Evolutionary conservation across 2,113 vertebrate species (phyloP).

Genomic region (Crotophaga sulcirostris): DNA sequence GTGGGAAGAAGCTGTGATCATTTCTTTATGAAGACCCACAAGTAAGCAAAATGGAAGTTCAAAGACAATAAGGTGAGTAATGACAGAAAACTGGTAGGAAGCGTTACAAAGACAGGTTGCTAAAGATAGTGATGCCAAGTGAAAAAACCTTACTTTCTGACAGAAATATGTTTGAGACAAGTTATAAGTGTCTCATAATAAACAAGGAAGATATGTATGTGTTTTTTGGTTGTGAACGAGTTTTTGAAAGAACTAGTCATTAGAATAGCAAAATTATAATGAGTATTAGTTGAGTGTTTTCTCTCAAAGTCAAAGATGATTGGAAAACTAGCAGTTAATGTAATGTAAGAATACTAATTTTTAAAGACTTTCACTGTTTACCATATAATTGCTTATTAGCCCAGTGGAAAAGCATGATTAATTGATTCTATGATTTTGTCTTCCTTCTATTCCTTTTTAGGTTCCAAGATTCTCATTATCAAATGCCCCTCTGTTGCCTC

Average conservation of each 20-base stretch:
- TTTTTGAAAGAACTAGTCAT: background rate
- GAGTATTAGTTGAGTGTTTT: background rate
- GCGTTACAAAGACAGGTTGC: background rate
- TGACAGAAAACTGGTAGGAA: background rate
- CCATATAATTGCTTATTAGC: background rate
- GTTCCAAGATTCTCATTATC: background rate
- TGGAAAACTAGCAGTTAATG: background rate
- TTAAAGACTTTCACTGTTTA: background rate
- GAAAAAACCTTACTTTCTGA: background rate
- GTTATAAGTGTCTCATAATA: background rate
- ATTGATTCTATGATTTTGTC: background rate
- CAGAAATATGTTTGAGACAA: background rate
- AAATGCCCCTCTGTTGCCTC: background rate
- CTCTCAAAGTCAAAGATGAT: background rate
- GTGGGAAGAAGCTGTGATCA: background rate
- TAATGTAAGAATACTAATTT: background rate
- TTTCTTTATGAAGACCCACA: background rate
- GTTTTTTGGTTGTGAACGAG: background rate
- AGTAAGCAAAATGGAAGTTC: background rate
- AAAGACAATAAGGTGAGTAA: background rate
- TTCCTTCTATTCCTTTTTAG: background rate
- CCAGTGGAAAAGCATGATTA: background rate
- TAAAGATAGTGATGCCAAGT: background rate
- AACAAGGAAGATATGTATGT: background rate
- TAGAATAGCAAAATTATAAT: background rate